Percentiles rank a stretch among this genome's conserved stretches.
These are phyloP conservation scores for Nemoura dubitans DNA, from an alignment of 2,888 invertebrate species.

Conservation along the genomic window DNA sequence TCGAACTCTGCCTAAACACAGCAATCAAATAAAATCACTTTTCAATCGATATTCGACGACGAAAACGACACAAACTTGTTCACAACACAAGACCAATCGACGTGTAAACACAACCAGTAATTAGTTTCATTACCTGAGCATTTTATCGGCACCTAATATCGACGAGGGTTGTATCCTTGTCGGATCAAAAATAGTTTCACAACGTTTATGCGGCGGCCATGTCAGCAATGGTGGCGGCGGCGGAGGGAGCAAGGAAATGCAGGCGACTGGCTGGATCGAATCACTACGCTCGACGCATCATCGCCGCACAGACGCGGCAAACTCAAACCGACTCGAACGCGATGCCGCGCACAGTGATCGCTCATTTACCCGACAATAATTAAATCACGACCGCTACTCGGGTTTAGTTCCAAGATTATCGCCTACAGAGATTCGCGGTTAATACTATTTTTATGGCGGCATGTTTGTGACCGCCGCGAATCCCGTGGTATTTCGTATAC, in stretches of 20 bases:
- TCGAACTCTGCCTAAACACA: slow-evolving; percentile 48
- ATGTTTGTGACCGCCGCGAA: neutral
- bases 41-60: slow-evolving; percentile 47
- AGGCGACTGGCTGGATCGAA: neutral
- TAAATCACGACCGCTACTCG: neutral
- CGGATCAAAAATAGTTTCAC: slow-evolving; percentile 50
- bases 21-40: slow-evolving; percentile 48
- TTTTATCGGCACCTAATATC: slow-evolving; percentile 45
- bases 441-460: neutral
- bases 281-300: neutral
- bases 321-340: slow-evolving; percentile 3
- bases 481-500: neutral
- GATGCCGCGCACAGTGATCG: too few species aligned
- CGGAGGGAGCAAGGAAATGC: slow-evolving; percentile 8
- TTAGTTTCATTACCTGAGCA: slow-evolving; percentile 47
- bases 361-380: too few species aligned
- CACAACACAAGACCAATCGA: neutral
- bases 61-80: neutral
- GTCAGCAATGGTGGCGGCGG: slow-evolving; percentile 48
- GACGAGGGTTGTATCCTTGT: slow-evolving; percentile 50
- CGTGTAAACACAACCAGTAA: neutral
- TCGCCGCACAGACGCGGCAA: neutral
- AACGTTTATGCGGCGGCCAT: slow-evolving; percentile 49
- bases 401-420: neutral
- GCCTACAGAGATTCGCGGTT: neutral